Conservation (phyloP, 53 echinoderm and acorn worm species). For the Temnopleurus reevesii region DNA sequence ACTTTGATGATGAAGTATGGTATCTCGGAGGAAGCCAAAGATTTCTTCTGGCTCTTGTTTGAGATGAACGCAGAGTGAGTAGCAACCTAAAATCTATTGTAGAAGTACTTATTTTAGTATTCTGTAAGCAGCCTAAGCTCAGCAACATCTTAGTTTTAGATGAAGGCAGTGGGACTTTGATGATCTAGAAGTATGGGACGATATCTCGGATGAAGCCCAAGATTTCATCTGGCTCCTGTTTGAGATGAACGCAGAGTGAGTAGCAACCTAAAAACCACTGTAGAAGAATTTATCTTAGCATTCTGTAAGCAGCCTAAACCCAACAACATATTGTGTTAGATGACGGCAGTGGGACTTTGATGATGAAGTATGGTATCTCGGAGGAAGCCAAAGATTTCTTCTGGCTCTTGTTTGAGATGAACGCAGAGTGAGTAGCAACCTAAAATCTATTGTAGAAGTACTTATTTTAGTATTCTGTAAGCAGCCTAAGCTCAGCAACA, state of each 20-base stretch:
- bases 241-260: constrained; percentile 71
- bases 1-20: constrained; percentile 92
- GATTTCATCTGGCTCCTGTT: constrained; percentile 77
- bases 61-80: constrained; percentile 68
- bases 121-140: no score
- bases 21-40: constrained; percentile 83
- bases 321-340: no score
- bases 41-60: constrained; percentile 68
- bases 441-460: no score
- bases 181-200: constrained; percentile 84
- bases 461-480: no score
- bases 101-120: no score
- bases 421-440: constrained; percentile 74
- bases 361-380: constrained; percentile 85
- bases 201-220: constrained; percentile 87
- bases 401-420: constrained; percentile 54
- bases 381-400: constrained; percentile 86
- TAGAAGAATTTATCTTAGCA: no score
- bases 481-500: no score
- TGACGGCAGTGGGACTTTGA: constrained; percentile 89
- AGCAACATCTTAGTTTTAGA: constrained; percentile 82
- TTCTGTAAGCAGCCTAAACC: no score
- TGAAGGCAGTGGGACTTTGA: constrained; percentile 94
- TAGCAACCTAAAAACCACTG: no score
- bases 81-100: no score